Conservation (phyloP, 2,888 invertebrate genomes). For the Drosophila hamatofila region DNA sequence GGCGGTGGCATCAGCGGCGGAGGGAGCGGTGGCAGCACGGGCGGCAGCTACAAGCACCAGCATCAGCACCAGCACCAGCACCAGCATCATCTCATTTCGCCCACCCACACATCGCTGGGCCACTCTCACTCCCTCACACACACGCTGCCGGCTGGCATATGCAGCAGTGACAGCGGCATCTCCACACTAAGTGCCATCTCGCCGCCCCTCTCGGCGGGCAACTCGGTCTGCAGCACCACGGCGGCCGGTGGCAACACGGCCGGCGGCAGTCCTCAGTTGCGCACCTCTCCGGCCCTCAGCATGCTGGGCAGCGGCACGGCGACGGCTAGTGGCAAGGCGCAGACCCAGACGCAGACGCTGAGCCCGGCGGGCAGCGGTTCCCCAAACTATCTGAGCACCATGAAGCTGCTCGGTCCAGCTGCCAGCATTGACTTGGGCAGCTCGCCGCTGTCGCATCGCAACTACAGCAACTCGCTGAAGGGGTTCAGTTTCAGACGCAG, state of each 20-base stretch:
- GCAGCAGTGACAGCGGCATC: slow-evolving; percentile 82
- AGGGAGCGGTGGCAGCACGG: slow-evolving; percentile 32
- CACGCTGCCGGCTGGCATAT: slow-evolving; percentile 74
- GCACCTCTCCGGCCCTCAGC: slow-evolving; percentile 80
- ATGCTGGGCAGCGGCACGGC: slow-evolving; percentile 73
- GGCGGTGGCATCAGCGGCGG: slow-evolving; percentile 40
- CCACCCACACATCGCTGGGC: slow-evolving; percentile 64
- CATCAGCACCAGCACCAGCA: slow-evolving; percentile 16
- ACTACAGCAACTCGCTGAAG: slow-evolving; percentile 82
- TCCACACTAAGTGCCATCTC: slow-evolving; percentile 82
- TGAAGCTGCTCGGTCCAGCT: slow-evolving; percentile 80
- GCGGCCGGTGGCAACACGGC: slow-evolving; percentile 38
- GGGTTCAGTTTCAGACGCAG: slow-evolving; percentile 84
- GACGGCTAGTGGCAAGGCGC: slow-evolving; percentile 70
- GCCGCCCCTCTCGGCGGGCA: slow-evolving; percentile 73
- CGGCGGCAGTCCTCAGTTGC: slow-evolving; percentile 67
- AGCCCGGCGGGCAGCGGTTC: slow-evolving; percentile 70
- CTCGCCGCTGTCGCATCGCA: slow-evolving; percentile 82
- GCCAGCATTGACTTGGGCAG: slow-evolving; percentile 83
- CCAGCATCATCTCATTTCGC: slow-evolving; percentile 76
- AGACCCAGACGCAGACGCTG: slow-evolving; percentile 69
- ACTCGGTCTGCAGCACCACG: slow-evolving; percentile 49
- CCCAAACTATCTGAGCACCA: slow-evolving; percentile 74
- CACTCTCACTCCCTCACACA: slow-evolving; percentile 40
- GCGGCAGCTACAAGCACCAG: slow-evolving; percentile 27